These are phyloP conservation scores for Gracilinanus agilis DNA, from an alignment of 2,113 vertebrate genomes.

Conservation along the genomic window DNA sequence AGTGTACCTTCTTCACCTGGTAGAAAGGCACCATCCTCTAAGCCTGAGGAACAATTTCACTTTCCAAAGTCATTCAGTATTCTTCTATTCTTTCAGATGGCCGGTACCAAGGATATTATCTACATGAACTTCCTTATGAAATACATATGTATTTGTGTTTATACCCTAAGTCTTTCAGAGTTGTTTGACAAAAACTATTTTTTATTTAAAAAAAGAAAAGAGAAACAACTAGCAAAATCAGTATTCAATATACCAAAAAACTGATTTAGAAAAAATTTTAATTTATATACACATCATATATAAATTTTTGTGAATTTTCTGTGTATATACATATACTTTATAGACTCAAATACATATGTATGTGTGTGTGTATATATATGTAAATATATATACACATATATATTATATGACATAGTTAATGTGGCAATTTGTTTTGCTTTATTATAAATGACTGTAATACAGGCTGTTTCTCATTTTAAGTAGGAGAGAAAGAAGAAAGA, in stretches of 20 bases:
- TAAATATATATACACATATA: neutral
- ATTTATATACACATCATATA: too few relatives aligned
- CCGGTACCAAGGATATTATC: neutral
- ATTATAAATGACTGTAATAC: neutral
- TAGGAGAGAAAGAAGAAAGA: neutral
- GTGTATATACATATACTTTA: neutral
- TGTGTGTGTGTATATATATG: neutral
- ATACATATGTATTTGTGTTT: conserved; percentile 17
- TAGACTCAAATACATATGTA: neutral
- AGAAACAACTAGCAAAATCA: neutral
- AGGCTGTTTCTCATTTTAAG: neutral
- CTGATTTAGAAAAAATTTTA: neutral
- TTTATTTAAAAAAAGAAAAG: neutral
- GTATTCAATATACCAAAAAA: neutral
- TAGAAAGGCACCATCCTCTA: neutral
- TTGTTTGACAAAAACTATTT: neutral
- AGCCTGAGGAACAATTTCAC: neutral
- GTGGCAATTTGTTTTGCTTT: neutral
- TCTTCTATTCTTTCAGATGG: neutral
- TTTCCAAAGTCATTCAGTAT: conserved; percentile 34
- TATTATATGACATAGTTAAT: neutral
- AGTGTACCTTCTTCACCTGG: neutral
- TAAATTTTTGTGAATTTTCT: neutral
- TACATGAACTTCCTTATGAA: neutral
- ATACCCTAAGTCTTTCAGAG: neutral